Evolutionary conservation across 2,888 invertebrate genomes (phyloP).

Genomic region (Melieria picta): DNA sequence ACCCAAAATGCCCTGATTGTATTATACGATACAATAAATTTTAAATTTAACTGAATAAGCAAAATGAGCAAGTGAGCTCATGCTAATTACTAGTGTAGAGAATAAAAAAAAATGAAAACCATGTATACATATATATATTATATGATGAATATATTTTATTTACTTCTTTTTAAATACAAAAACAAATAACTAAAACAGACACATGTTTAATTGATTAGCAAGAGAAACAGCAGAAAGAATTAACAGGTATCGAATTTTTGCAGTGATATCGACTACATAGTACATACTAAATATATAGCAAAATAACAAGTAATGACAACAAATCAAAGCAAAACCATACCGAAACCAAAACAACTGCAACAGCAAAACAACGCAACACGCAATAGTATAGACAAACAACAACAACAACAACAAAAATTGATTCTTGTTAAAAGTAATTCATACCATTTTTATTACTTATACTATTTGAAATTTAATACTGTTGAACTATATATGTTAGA

Average conservation of each 20-base stretch:
- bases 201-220: too few species aligned
- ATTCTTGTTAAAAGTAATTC: slow-evolving; percentile 23
- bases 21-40: too few species aligned
- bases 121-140: not conserved
- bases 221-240: too few species aligned
- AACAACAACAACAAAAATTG: slow-evolving; percentile 6
- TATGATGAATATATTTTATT: not conserved
- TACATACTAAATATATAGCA: not conserved
- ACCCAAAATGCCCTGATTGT: too few species aligned
- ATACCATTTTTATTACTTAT: slow-evolving; percentile 14
- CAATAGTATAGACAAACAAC: not conserved
- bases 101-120: not conserved
- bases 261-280: too few species aligned
- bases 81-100: too few species aligned
- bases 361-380: not conserved
- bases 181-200: too few species aligned
- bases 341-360: not conserved
- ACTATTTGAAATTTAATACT: slow-evolving; percentile 20
- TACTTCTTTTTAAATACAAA: too few species aligned
- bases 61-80: too few species aligned
- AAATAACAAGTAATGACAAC: slow-evolving; percentile 2
- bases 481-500: not conserved
- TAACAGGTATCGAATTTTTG: too few species aligned
- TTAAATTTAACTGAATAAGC: too few species aligned
- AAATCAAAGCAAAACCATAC: not conserved